phyloP scores from a whole-genome alignment of 2,113 vertebrate genomes.

The Sterna hirundo region DNA sequence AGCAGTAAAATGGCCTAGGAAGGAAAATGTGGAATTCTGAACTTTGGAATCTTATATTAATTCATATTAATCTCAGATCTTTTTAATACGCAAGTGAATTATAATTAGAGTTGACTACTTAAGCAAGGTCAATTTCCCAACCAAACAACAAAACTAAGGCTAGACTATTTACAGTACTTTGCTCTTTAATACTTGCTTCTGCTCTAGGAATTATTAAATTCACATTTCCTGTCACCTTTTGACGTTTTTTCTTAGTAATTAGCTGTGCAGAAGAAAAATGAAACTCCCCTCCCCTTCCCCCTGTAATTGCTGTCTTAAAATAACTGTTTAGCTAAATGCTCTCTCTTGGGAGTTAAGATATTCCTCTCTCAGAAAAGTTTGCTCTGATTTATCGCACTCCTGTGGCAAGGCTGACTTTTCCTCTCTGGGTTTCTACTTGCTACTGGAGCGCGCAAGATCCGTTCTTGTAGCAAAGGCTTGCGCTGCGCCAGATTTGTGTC shows the following conservation, averaged over 20 bases:
- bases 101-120: not conserved
- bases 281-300: not conserved
- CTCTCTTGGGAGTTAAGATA: not conserved
- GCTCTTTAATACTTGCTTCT: not conserved
- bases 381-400: not conserved
- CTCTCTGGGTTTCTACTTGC: not conserved
- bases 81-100: not conserved
- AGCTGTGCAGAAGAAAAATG: not conserved
- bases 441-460: not conserved
- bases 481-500: not conserved
- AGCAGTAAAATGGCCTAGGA: not conserved
- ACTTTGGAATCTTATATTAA: not conserved
- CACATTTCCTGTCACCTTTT: conserved; percentile 1
- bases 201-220: not conserved
- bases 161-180: not conserved
- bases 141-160: not conserved
- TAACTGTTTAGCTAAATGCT: not conserved
- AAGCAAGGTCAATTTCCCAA: not conserved
- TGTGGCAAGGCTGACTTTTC: not conserved
- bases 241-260: not conserved
- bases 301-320: conserved; percentile 20
- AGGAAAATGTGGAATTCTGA: not conserved
- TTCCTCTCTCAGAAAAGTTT: not conserved
- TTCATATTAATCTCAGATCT: not conserved
- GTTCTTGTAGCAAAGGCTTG: not conserved